Evolutionary conservation across 2,113 vertebrate genomes (phyloP), one percentile per base, ranked within the genome.

Genomic region (Ceyx margarethae): DNA sequence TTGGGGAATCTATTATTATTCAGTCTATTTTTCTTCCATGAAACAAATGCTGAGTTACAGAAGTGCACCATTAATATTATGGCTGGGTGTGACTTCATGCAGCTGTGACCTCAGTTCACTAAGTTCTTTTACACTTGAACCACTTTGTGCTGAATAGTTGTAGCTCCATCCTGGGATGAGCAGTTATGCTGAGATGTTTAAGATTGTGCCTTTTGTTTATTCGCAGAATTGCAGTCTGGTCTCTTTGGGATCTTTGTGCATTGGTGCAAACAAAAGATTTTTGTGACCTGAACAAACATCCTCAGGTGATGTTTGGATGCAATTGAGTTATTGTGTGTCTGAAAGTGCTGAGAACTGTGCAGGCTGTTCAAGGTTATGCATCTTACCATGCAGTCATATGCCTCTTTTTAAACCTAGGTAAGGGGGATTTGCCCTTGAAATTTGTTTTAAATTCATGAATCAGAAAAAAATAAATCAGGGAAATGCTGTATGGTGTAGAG

Each of bases 141-240:
- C 11, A 1, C 78, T 79, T 75, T 5, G 29, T 86, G 46, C 69
- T 79, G 50, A 81, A 5, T 66, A 89, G 65, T 26, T 7, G 22
- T 46, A 57, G 72, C 35, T 40, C 26, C 0, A 3, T 0, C 2
- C 10, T 22, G 20, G 17, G 10, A 33, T 4, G 5, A 10, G 15
- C 11, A 2, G n/a, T 71, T 4, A 5, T 4, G 31, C 66, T 81
- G 37, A 31, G 81, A 10, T 58, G 21, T 51, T 68, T n/a, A 3
- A 31, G 58, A 9, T 0, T 11, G 6, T 11, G 4, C 33, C 7
- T 61, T 85, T 76, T 74, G 31, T 85, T 80, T 35, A 11, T 23
- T 21, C 0, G 1, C 21, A 46, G 69, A 57, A 22, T 35, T 58
- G 20, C 16, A 20, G 4, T n/a, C 5, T 31, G 3, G 15, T 28